Evolutionary conservation across 1,140 invertebrate species (phyloP), one percentile per base, ranked within the genome.

Genomic region (Drosophila lowei): DNA sequence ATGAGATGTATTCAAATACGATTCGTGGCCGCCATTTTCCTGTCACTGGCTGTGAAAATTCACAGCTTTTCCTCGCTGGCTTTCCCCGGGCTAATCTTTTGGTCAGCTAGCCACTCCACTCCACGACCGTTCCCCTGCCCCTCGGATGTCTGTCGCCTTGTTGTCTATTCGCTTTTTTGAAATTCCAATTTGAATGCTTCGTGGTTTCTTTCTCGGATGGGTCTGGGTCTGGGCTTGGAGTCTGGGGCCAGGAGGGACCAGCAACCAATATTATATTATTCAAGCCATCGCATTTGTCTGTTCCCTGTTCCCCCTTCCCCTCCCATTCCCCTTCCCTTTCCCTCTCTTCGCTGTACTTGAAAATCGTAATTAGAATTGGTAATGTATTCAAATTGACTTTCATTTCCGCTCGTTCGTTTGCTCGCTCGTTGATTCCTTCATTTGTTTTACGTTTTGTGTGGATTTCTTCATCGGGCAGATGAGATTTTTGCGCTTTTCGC

Each of bases 301-400:
- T 30, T 23, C 23, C 23, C 23, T 5, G 23, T 5, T 25, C 23
- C 23, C 23, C 5, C 1, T 18, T 18, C 18, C 23, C 23, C 23
- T 4, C 23, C 5, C 1, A 2, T 18, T 2, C 23, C 23, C 23
- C 43, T 44, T 55, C 64, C 57, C 48, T 52, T 38, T 58, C 58
- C n/a, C 41, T 77, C 67, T 25, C 23, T 25, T 25, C 5, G 76
- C 64, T 89, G 79, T 83, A 79, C 84, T 88, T 88, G 84, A 88
- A 88, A 88, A 88, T 88, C 80, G 89, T 79, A 90, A 90, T 90
- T 90, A 90, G 89, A 90, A 90, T 90, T 90, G 89, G 74, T 89
- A 90, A 90, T 89, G 85, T 90, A 90, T 90, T 90, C 89, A 90
- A 90, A 90, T 90, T 89, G 83, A 90, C 84, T 90, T 90, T 90